Evolutionary conservation across 2,888 invertebrate genomes (phyloP), one percentile per base, ranked within the genome.

Genomic region (Melieria picta): DNA sequence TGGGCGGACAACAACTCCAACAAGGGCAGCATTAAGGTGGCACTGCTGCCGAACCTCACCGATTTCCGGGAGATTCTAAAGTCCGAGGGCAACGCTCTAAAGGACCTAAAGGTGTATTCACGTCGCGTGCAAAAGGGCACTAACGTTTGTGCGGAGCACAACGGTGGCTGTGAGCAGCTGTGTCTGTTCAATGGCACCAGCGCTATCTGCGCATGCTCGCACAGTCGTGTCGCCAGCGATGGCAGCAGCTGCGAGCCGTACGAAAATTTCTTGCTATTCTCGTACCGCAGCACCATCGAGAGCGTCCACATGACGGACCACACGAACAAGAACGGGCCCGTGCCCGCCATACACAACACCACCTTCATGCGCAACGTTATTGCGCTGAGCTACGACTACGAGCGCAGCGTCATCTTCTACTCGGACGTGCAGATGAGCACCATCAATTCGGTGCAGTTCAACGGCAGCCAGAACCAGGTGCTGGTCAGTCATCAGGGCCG

Each of bases 351-450:
- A 70, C 90, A 91, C 75, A 91, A 93, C 82, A 88, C 90, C 74
- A 91, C 92, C 5, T 87, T 91, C 80, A 92, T 96, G 90, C 89
- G 94, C 71, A 96, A 96, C 88, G 95, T 94, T 7, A 95, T 96
- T 80, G 95, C 94, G 42, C 88, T 97, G 67, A 90, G 94, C 2
- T 95, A 92, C 86, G 93, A 94, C 87, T 94, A 93, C 86, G 87
- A 88, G 72, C 88, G 88, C 48, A 89, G 91, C 77, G 88, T 91
- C 65, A 88, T 96, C 64, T 96, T 94, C 88, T 97, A 94, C 88
- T 96, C 96, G 0, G 96, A 96, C 87, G 95, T 96, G 75, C 94
- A 95, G 84, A 89, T 92, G 81, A 95, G 94, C 71, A 91, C 93
- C 77, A 95, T 97, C 81, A 93, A 93, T 87, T 90, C 91, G 48